phyloP scores from a whole-genome alignment of 2,797 vertebrate genomes.

The Sebastes nivosus region DNA sequence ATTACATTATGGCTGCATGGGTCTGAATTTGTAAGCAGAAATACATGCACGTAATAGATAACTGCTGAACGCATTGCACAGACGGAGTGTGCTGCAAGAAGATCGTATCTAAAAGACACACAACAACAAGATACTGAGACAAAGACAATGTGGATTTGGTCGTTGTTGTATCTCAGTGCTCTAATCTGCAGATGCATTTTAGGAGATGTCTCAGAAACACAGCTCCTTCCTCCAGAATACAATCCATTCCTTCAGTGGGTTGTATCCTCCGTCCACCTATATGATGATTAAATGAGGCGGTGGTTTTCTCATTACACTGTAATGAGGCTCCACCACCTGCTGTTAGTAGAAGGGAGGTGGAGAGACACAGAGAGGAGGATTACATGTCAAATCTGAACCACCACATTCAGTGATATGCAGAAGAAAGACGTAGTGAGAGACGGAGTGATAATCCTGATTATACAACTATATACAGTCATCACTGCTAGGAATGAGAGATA shows the following conservation, averaged over 20 bases:
- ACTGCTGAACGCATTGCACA: not conserved
- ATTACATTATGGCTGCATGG: not conserved
- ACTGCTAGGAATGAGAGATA: not conserved
- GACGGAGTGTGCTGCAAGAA: not conserved
- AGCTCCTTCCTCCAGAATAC: not conserved
- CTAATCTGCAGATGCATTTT: not conserved
- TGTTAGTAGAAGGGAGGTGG: not conserved
- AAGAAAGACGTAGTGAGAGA: not conserved
- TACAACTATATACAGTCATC: not conserved
- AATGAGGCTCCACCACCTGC: conserved; percentile 49
- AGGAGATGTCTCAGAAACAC: not conserved
- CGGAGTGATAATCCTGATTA: not conserved
- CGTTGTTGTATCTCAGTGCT: not conserved
- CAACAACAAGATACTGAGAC: not conserved
- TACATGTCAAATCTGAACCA: not conserved
- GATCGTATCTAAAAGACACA: not conserved
- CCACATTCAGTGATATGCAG: not conserved
- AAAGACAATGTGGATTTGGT: not conserved
- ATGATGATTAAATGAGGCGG: conserved; percentile 22
- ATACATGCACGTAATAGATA: not conserved
- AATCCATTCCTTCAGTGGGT: not conserved
- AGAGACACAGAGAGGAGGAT: not conserved
- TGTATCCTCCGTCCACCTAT: conserved; percentile 8
- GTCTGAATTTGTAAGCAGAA: not conserved
- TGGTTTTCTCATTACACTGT: conserved; percentile 42